These are phyloP conservation scores for Thelaira solivaga DNA, from an alignment of 2,888 invertebrate species.

Conservation along the genomic window DNA sequence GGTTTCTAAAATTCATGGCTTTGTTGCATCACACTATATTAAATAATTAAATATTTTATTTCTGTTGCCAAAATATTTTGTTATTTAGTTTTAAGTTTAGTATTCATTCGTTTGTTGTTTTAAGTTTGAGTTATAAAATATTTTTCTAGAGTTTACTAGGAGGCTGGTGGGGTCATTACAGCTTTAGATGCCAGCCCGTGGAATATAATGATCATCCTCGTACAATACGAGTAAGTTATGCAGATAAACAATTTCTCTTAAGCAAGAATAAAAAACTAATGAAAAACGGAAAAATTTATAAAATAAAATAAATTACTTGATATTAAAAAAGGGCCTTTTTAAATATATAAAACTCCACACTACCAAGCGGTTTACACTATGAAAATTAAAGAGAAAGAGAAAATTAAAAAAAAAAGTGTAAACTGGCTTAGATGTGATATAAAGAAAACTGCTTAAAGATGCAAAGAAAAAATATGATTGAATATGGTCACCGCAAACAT, in stretches of 20 bases:
- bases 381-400: no score
- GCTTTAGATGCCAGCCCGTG: slow-evolving; percentile 92
- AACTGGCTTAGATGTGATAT: no score
- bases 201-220: slow-evolving; percentile 89
- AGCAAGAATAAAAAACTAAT: slow-evolving; percentile 3
- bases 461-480: no score
- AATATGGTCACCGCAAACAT: no score
- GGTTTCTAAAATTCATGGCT: slow-evolving; percentile 39
- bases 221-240: slow-evolving; percentile 88
- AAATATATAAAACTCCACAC: no score
- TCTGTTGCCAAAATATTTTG: not conserved
- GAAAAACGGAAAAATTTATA: not conserved
- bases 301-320: not conserved
- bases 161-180: slow-evolving; percentile 94
- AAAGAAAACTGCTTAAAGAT: no score
- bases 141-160: slow-evolving; percentile 87
- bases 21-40: no score
- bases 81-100: slow-evolving; percentile 63
- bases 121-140: slow-evolving; percentile 55
- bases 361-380: no score
- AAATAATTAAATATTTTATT: not conserved
- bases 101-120: slow-evolving; percentile 29
- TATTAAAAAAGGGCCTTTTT: no score
- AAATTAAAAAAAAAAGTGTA: no score
- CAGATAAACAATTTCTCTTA: slow-evolving; percentile 52